Evolutionary conservation across 1,140 invertebrate genomes (phyloP), one percentile per base, ranked within the genome.

Genomic region (Leptinotarsa texana): DNA sequence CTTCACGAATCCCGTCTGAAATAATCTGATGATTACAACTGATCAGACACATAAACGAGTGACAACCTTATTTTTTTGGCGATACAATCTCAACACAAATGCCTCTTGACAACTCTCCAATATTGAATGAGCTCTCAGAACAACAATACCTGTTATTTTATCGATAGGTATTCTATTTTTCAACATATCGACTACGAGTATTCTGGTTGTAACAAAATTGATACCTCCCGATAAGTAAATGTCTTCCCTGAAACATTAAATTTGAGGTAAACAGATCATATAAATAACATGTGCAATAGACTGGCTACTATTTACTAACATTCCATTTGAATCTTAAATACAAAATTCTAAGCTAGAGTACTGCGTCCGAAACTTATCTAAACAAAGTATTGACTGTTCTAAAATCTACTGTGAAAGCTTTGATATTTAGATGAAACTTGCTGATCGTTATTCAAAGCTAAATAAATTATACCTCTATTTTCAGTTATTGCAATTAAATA

Each of bases 161-260:
- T 95, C 89, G n/a, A 95, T 88, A 15, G 98, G 98, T 67, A 99
- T 90, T 78, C 96, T 88, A 74, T 96, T 92, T 84, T 96, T 98
- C 62, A 99, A 88, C 74, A 99, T 88, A 90, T 99, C 98, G 5
- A 99, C 96, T 6, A 99, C 96, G 66, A 99, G 88, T 82, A 99
- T 98, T 81, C 97, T 89, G 17, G 97, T 94, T n/a, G 92, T 92
- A 63, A 94, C 91, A 87, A 99, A 99, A 80, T 98, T 89, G 42
- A 98, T 91, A 5, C 98, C 98, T 74, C 98, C 98, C 80, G 96
- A 91, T 74, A 97, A 85, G 86, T 99, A 99, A 65, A 94, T 87
- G 73, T 90, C 87, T 85, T 92, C 90, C 76, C 93, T 95, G 76
- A 63, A 87, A 88, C 74, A 71, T 61, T 42, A 42, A 42, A 42